Base-by-base conservation (phyloP, 1,140 invertebrate genomes). In the Pseudoatta argentina region DNA sequence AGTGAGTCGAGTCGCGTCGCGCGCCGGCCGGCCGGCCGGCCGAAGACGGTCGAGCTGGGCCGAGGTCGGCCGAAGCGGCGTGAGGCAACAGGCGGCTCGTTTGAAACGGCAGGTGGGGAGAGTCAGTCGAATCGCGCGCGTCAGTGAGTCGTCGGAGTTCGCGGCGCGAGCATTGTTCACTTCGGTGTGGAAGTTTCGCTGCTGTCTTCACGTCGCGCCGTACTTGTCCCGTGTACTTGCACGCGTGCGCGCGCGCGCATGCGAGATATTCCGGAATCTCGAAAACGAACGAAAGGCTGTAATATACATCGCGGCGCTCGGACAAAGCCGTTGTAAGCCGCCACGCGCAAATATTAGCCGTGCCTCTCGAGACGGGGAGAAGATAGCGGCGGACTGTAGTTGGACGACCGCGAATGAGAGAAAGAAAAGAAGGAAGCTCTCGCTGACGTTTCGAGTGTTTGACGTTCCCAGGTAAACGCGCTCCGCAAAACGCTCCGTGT, bases 71-170 rank as follows among this genome's bases (percentile, higher is more conserved):
- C 27, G 27, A 30, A 30, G 27, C 2, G 27, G 27, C 2, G 27
- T 30, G 27, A 30, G 27, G 27, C 27, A 30, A 30, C 27, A 30
- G 27, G 27, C 27, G 27, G 27, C 27, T 30, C 27, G 27, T 30
- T 30, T 30, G 27, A 30, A 30, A 30, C 2, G 27, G 30, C 30
- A 34, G 53, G 71, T 57, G 85, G 66, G 72, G 71, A 63, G 66
- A 85, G 63, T 85, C 79, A 39, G n/a, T 59, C 27, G 77, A 30
- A 10, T 16, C 39, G 73, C 59, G 55, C 75, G 51, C 86, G 91
- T 82, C 92, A 94, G 93, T 94, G 79, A 83, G 90, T 90, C 86
- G 91, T 88, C 91, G 92, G 91, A 91, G 72, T 83, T 85, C 86
- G 76, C 16, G 83, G 89, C 51, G 92, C 21, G 86, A 59, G 87